Evolutionary conservation across 2,113 vertebrate genomes (phyloP).

Genomic region (Heterotis niloticus): DNA sequence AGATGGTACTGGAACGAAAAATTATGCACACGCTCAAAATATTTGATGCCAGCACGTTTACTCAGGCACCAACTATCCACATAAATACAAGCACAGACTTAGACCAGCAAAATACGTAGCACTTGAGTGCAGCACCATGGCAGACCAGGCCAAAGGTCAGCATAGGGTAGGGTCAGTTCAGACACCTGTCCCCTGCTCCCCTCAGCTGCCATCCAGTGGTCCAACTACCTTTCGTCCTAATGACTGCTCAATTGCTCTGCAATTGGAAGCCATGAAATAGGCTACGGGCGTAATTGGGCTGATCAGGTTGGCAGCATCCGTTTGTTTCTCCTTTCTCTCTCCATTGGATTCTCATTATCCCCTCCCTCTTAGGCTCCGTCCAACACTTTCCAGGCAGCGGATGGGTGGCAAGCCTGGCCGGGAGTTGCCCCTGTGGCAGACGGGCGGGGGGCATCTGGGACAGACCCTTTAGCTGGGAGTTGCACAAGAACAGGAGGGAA

Average conservation of each 20-base stretch:
- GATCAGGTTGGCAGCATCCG: slow-evolving; percentile 20
- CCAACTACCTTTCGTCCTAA: slow-evolving; percentile 16
- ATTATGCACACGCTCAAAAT: not conserved
- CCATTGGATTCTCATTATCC: slow-evolving; percentile 7
- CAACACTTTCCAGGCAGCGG: not conserved
- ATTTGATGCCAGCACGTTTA: no score
- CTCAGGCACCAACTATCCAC: not conserved
- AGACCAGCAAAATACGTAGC: not conserved
- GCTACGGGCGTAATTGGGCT: slow-evolving; percentile 6
- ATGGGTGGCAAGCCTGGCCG: not conserved
- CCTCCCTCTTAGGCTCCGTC: not conserved
- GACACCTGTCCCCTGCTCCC: no score
- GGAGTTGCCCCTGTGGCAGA: no score
- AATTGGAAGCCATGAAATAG: slow-evolving; percentile 16
- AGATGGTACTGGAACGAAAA: not conserved
- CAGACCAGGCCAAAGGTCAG: no score
- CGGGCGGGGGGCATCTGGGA: no score
- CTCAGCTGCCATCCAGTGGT: not conserved
- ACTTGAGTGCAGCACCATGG: no score
- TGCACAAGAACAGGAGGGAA: no score
- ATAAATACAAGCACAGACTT: not conserved
- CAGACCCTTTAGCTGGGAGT: no score
- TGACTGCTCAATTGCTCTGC: slow-evolving; percentile 16
- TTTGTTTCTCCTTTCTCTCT: slow-evolving; percentile 20
- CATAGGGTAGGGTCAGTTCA: no score